Percentiles rank a stretch among this genome's conserved stretches.
These are phyloP conservation scores for Limnodromus scolopaceus DNA, from an alignment of 2,797 vertebrate genomes.

Conservation along the genomic window DNA sequence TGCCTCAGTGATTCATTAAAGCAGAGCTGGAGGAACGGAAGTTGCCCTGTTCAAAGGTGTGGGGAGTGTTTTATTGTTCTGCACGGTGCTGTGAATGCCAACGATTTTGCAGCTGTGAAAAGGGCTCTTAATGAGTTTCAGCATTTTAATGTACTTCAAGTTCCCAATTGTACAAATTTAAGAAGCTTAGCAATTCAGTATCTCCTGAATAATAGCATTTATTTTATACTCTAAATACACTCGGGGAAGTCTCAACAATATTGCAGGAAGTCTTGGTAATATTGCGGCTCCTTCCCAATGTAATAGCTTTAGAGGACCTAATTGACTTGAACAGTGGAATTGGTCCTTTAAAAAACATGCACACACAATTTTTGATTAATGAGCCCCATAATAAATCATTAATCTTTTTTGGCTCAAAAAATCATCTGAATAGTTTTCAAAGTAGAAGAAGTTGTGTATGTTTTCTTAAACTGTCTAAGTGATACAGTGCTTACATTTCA, in stretches of 20 bases:
- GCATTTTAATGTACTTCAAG: slow-evolving; percentile 79
- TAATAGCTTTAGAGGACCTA: slow-evolving; percentile 78
- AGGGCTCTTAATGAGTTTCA: slow-evolving; percentile 79
- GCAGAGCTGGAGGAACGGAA: slow-evolving; percentile 37
- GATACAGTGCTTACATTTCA: slow-evolving; percentile 41
- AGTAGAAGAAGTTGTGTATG: slow-evolving; percentile 13
- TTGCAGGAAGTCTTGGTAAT: slow-evolving; percentile 76
- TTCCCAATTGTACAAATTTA: slow-evolving; percentile 81
- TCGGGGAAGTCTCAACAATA: slow-evolving; percentile 75
- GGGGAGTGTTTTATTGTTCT: slow-evolving; percentile 69
- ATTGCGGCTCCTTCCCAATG: slow-evolving; percentile 60
- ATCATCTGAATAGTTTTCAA: slow-evolving; percentile 65
- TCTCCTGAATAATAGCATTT: slow-evolving; percentile 80
- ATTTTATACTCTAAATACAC: slow-evolving; percentile 79
- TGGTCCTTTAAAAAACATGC: slow-evolving; percentile 65
- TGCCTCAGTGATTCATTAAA: slow-evolving; percentile 70
- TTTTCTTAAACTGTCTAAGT: slow-evolving; percentile 54
- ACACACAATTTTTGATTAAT: slow-evolving; percentile 80
- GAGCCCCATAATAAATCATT: slow-evolving; percentile 81
- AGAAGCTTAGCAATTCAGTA: slow-evolving; percentile 80
- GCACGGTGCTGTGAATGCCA: slow-evolving; percentile 65
- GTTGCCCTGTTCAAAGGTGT: slow-evolving; percentile 58
- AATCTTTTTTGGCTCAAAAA: slow-evolving; percentile 77
- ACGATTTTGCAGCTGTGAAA: slow-evolving; percentile 65
- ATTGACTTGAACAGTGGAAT: slow-evolving; percentile 77